Conservation (phyloP, 2,797 vertebrate genomes). For the Dromococcyx pavoninus region DNA sequence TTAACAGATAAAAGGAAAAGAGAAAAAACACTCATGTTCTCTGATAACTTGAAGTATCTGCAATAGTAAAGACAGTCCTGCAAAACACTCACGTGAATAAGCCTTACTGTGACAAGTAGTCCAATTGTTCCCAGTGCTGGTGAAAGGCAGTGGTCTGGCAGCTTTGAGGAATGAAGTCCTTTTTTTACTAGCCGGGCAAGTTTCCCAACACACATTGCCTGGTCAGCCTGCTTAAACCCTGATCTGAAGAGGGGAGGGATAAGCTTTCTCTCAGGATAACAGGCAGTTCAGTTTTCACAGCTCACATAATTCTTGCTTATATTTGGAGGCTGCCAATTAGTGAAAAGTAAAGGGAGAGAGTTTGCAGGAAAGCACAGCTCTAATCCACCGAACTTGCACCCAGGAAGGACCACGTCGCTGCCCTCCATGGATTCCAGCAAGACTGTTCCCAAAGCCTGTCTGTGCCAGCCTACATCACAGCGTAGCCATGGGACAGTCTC, state of each 20-base stretch:
- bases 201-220: constrained; percentile 44
- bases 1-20: neutral
- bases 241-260: constrained; percentile 25
- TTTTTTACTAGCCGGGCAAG: constrained; percentile 15
- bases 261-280: constrained; percentile 27
- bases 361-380: neutral
- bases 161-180: constrained; percentile 17
- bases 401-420: neutral
- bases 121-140: neutral
- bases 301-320: constrained; percentile 22
- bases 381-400: neutral
- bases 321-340: constrained; percentile 35
- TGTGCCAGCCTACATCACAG: neutral
- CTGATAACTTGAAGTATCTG: neutral
- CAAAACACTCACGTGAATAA: neutral
- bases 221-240: constrained; percentile 42
- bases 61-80: neutral
- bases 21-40: rapidly evolving
- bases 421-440: neutral
- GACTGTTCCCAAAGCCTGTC: neutral
- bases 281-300: constrained; percentile 15
- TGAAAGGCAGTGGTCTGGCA: constrained; percentile 44
- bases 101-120: neutral
- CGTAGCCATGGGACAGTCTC: rapidly evolving
- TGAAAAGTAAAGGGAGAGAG: neutral